These are phyloP conservation scores for Muraenolepis orangiensis DNA, from an alignment of 2,797 vertebrate species.

Conservation along the genomic window DNA sequence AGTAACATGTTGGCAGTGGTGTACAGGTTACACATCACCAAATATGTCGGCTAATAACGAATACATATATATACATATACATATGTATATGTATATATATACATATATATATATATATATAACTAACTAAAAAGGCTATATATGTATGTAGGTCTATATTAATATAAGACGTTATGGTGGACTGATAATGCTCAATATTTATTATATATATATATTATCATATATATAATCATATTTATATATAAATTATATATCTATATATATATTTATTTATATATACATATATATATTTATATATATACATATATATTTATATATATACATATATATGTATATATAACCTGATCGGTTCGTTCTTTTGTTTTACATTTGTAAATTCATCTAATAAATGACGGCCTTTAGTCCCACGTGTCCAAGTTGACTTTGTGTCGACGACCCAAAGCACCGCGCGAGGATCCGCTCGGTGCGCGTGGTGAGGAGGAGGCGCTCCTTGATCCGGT, in stretches of 20 bases:
- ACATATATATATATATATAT: neutral
- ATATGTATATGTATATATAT: no score
- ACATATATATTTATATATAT: neutral
- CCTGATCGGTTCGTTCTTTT: neutral
- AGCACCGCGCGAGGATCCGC: constrained; percentile 54
- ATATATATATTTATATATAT: neutral
- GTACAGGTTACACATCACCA: no score
- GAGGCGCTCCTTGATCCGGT: constrained; percentile 74
- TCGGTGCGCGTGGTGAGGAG: constrained; percentile 50
- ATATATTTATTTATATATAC: neutral
- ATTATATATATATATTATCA: neutral
- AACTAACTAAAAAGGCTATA: no score
- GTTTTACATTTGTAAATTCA: neutral
- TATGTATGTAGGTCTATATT: neutral
- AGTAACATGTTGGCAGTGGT: no score
- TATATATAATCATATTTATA: neutral
- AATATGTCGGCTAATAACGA: neutral
- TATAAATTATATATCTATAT: neutral
- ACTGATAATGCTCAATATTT: neutral
- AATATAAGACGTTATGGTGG: no score
- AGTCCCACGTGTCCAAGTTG: neutral
- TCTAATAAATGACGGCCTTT: neutral
- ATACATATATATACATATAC: neutral
- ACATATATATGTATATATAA: neutral
- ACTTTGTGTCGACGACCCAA: constrained; percentile 38